Conservation (phyloP, 2,888 invertebrate genomes). For the Nasonovia ribisnigri region DNA sequence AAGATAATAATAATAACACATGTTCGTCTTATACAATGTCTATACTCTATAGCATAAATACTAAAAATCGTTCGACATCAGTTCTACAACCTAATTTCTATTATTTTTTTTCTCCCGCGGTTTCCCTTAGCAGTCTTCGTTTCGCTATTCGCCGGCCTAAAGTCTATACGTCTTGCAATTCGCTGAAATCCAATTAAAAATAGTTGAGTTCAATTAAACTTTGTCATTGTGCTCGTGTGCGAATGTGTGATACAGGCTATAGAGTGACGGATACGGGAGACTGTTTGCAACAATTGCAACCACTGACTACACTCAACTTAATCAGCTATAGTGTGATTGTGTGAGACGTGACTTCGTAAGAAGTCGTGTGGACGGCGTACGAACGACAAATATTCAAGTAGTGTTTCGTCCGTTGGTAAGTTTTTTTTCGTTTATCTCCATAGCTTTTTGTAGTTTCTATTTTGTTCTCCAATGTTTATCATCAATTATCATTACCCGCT, state of each 20-base stretch:
- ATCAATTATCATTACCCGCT: background rate
- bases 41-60: background rate
- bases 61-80: background rate
- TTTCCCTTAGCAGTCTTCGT: background rate
- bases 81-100: background rate
- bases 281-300: background rate
- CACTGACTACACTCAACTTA: background rate
- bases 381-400: background rate
- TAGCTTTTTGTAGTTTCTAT: background rate
- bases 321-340: background rate
- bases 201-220: conserved; percentile 34
- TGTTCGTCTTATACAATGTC: background rate
- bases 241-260: background rate
- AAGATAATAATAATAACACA: background rate
- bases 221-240: background rate
- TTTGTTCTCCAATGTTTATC: background rate
- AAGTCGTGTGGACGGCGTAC: background rate
- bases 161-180: background rate
- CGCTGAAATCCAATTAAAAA: conserved; percentile 39
- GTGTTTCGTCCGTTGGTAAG: background rate
- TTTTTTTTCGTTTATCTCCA: background rate
- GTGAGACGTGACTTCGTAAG: background rate
- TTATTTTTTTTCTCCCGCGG: background rate
- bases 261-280: background rate
- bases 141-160: too few relatives aligned